phyloP scores from a whole-genome alignment of 2,888 invertebrate genomes.

The Netelia inedita region DNA sequence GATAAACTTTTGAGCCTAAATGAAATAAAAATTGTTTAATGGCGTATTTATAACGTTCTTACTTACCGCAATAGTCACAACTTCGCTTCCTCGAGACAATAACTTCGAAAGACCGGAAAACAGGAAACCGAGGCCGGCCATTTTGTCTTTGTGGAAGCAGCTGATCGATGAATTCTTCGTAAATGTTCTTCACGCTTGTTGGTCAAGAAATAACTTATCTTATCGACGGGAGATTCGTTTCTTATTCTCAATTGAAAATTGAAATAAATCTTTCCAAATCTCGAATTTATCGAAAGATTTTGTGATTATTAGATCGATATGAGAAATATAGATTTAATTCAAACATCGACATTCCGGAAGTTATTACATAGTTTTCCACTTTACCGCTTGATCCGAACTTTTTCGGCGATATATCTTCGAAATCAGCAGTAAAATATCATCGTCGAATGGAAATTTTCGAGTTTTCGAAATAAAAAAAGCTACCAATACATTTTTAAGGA shows the following conservation, averaged over 20 bases:
- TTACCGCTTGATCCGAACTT: too few relatives aligned
- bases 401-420: too few relatives aligned
- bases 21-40: not conserved
- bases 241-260: not conserved
- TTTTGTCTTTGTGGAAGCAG: conserved; percentile 48
- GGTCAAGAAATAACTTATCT: not conserved
- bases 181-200: not conserved
- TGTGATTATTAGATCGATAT: too few relatives aligned
- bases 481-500: not conserved
- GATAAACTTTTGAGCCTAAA: not conserved
- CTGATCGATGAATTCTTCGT: conserved; percentile 21
- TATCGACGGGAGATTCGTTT: not conserved
- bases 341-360: too few relatives aligned
- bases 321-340: too few relatives aligned
- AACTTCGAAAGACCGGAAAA: conserved; percentile 54
- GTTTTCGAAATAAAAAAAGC: not conserved
- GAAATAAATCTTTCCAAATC: too few relatives aligned
- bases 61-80: conserved; percentile 36
- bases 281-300: too few relatives aligned
- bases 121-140: conserved; percentile 54
- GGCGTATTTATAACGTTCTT: not conserved
- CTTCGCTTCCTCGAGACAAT: conserved; percentile 38
- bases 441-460: not conserved
- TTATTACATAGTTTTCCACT: too few relatives aligned
- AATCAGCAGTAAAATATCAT: too few relatives aligned